phyloP scores from a whole-genome alignment of 2,113 vertebrate species.

The Electrona antarctica region DNA sequence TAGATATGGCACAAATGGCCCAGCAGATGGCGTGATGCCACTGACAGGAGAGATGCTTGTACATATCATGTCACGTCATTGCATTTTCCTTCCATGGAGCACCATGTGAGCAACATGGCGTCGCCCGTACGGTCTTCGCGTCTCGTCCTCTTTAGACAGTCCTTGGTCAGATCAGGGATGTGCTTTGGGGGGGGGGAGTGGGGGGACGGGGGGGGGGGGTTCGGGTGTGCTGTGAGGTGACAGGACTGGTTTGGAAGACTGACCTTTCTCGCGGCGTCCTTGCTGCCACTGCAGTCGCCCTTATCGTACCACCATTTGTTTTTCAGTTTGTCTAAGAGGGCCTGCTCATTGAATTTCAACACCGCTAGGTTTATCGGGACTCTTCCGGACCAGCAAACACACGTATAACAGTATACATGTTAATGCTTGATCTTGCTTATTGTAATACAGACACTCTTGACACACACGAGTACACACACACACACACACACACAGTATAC shows the following conservation, averaged over 20 bases:
- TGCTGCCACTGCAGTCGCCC: conserved; percentile 93
- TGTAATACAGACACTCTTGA: conserved; percentile 3
- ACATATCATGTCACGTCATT: too few relatives aligned
- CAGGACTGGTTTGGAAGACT: conserved; percentile 81
- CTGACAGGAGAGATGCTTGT: too few relatives aligned
- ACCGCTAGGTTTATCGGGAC: conserved; percentile 99
- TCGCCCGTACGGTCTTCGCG: too few relatives aligned
- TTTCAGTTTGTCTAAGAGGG: conserved; percentile 99
- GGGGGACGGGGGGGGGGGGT: conserved; percentile 37
- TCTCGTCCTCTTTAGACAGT: too few relatives aligned
- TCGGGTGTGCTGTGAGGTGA: conserved; percentile 66
- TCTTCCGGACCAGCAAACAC: conserved; percentile 86
- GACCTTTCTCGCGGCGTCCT: conserved; percentile 99
- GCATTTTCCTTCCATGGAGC: too few relatives aligned
- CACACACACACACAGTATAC: conserved; percentile 2
- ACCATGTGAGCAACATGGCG: too few relatives aligned
- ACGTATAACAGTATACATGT: conserved; percentile 59
- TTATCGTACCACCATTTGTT: conserved; percentile 99
- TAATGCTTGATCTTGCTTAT: conserved; percentile 13
- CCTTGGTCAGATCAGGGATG: too few relatives aligned
- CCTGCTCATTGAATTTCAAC: conserved; percentile 99
- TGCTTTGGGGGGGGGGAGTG: neutral
- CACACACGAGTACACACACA: conserved; percentile 32
- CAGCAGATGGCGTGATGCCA: too few relatives aligned
- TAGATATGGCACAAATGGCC: too few relatives aligned